A percentile compares a stretch with the other conserved stretches of the same genome.
Conservation (phyloP, 2,113 vertebrate species). For the Mobula hypostoma region DNA sequence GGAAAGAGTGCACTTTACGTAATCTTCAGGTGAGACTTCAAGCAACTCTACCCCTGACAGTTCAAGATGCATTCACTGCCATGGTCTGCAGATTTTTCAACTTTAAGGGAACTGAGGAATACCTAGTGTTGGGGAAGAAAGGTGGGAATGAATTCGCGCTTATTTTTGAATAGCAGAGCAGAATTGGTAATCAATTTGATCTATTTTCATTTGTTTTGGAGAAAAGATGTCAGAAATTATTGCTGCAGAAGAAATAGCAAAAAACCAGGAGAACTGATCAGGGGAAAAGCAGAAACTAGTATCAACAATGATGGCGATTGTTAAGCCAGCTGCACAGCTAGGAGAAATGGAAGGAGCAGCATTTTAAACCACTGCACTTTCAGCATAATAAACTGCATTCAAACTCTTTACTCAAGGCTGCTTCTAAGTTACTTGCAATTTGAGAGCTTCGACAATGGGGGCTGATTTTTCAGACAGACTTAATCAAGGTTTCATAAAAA, state of each 20-base stretch:
- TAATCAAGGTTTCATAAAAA: neutral
- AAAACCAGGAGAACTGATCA: neutral
- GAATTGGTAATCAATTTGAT: too few relatives aligned
- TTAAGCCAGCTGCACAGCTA: neutral
- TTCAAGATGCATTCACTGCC: too few relatives aligned
- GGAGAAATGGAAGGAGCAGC: accelerated
- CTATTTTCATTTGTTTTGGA: neutral
- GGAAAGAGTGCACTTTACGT: neutral
- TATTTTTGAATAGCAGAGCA: too few relatives aligned
- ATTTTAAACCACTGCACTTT: neutral
- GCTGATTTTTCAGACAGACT: slow-evolving; percentile 20
- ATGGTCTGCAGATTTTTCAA: too few relatives aligned
- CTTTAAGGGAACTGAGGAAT: too few relatives aligned
- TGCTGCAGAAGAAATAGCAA: neutral
- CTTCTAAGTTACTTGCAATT: neutral
- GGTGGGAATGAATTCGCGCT: too few relatives aligned
- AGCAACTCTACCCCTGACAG: neutral
- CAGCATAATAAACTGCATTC: neutral
- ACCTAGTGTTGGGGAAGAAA: too few relatives aligned
- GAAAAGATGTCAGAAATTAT: neutral
- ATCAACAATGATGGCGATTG: too few relatives aligned
- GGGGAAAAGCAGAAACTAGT: neutral
- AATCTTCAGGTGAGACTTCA: neutral
- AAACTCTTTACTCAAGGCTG: neutral
- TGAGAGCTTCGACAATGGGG: neutral